These are phyloP conservation scores for Brachirus orientalis DNA, from an alignment of 2,113 vertebrate genomes.

Conservation along the genomic window DNA sequence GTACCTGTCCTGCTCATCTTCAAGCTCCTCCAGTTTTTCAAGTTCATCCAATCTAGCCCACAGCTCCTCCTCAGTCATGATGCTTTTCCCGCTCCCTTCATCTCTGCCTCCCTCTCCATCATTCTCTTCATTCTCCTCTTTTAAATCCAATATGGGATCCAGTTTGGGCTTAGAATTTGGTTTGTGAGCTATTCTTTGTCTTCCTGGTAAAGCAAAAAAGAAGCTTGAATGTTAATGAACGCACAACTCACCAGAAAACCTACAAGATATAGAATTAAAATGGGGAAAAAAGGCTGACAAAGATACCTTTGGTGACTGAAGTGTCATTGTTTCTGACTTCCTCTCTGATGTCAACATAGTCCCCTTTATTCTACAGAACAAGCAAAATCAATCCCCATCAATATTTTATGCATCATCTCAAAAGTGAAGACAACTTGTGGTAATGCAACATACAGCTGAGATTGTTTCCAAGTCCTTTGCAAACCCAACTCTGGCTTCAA, in stretches of 20 bases:
- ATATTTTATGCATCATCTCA: not conserved
- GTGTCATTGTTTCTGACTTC: conserved; percentile 79
- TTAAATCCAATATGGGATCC: conserved; percentile 76
- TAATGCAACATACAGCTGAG: conserved; percentile 82
- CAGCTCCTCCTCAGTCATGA: conserved; percentile 86
- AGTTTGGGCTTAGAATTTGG: conserved; percentile 92
- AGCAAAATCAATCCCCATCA: not conserved
- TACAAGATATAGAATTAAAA: not conserved
- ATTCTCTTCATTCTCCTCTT: conserved; percentile 69
- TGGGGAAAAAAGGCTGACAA: not conserved
- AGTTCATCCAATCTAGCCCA: conserved; percentile 94
- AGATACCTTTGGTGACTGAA: conserved; percentile 83
- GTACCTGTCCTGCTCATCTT: conserved; percentile 88
- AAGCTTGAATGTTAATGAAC: not conserved
- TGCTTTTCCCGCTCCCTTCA: conserved; percentile 43
- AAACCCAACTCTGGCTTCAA: conserved; percentile 89
- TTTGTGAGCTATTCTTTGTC: conserved; percentile 88
- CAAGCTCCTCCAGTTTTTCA: conserved; percentile 87
- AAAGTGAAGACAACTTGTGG: not conserved
- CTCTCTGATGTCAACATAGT: conserved; percentile 94
- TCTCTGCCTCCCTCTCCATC: conserved; percentile 54
- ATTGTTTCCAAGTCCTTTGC: conserved; percentile 88
- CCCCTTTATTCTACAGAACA: conserved; percentile 82
- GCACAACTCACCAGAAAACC: not conserved
- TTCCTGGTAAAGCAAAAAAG: conserved; percentile 78